Evolutionary conservation across 1,140 invertebrate species (phyloP), one percentile per base, ranked within the genome.

Genomic region (Magallana gigas): DNA sequence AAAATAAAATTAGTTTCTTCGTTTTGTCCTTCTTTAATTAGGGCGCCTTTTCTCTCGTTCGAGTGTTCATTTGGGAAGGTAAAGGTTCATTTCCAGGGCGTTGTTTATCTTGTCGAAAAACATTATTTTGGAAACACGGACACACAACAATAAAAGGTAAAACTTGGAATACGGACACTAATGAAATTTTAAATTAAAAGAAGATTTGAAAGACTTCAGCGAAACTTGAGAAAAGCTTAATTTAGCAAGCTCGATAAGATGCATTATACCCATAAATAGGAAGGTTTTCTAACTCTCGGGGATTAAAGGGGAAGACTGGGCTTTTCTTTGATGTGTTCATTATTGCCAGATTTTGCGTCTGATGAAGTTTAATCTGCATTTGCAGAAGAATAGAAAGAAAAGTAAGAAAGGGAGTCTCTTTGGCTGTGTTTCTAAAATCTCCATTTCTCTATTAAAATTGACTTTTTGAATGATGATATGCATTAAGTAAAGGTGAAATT

Each of bases 81-180:
- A 76, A 76, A 76, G 68, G 68, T 76, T 76, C 68, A 76, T 76
- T 76, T 76, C 36, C 68, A 48, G 68, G 68, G 36, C 8, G 23
- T 29, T 76, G 68, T 76, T 76, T 76, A 76, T 29, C 68, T 76
- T 76, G 11, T 76, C 68, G 68, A 76, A 76, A 76, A 76, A 76
- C 68, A 76, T 76, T 76, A 76, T 76, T 76, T 76, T 76, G 68
- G 68, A 76, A 76, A 76, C 68, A 76, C 68, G 68, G 68, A 76
- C 68, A 76, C 23, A 12, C 36, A 29, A 76, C 68, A 76, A 76
- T 76, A 76, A 76, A 76, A 76, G 68, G 68, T 76, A 76, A 76
- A 29, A 76, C 68, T 29, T 23, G 23, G 68, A 29, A 23, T 29
- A 76, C 23, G 23, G 68, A 76, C 68, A 76, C 68, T 76, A 76